Percentiles rank a stretch among this genome's conserved stretches.
Conservation (phyloP, 53 echinoderm and acorn worm genomes). For the Echinarachnius parma region DNA sequence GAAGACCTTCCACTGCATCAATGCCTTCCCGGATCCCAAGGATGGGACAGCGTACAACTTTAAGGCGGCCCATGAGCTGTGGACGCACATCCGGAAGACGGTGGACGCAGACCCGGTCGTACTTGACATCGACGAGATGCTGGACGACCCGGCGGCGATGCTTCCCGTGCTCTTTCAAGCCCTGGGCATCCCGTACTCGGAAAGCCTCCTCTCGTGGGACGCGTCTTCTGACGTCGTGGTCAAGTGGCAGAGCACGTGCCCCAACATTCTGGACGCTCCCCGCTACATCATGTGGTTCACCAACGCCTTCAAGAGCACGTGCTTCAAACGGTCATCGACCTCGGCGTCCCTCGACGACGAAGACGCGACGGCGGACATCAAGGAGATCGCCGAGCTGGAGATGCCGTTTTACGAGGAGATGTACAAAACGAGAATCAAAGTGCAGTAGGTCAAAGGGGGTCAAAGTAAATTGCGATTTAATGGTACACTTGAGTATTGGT, state of each 20-base stretch:
- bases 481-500: too few relatives aligned
- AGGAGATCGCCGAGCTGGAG: slow-evolving; percentile 22
- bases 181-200: slow-evolving; percentile 20
- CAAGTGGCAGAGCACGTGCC: slow-evolving; percentile 37
- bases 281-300: slow-evolving; percentile 30
- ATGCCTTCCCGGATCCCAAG: neutral
- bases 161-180: slow-evolving; percentile 17
- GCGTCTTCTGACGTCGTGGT: slow-evolving; percentile 21
- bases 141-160: slow-evolving; percentile 33
- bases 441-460: too few relatives aligned
- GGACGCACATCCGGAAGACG: slow-evolving; percentile 14
- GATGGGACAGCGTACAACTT: slow-evolving; percentile 32
- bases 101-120: slow-evolving; percentile 11
- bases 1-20: slow-evolving; percentile 15
- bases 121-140: slow-evolving; percentile 25
- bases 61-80: slow-evolving; percentile 18
- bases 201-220: slow-evolving; percentile 27
- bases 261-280: slow-evolving; percentile 5
- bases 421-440: slow-evolving; percentile 8
- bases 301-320: slow-evolving; percentile 30
- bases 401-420: slow-evolving; percentile 38
- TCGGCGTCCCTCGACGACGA: slow-evolving; percentile 10
- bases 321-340: slow-evolving; percentile 14
- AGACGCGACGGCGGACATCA: slow-evolving; percentile 18
- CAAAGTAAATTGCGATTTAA: too few relatives aligned